Percentiles rank a stretch among this genome's conserved stretches.
These are phyloP conservation scores for Caenorhabditis sp. DNA, from an alignment of 2,888 invertebrate species.

Conservation along the genomic window DNA sequence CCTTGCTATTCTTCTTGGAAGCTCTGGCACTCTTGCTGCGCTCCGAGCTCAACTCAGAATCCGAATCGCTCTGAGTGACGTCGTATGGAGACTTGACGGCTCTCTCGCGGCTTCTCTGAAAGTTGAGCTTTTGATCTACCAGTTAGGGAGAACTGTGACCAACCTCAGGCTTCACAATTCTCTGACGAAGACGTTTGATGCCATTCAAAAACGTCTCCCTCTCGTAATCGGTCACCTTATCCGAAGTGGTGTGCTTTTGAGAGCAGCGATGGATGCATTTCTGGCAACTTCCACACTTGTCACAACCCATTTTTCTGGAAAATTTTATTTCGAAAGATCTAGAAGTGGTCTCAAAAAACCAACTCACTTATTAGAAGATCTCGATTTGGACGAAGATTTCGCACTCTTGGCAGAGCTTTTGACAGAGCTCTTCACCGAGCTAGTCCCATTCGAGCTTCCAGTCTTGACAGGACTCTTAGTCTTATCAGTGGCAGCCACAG, in stretches of 20 bases:
- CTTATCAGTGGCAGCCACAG: no score
- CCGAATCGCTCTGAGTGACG: slow-evolving; percentile 39
- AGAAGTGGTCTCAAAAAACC: no score
- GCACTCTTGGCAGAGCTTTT: neutral
- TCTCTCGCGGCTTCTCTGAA: slow-evolving; percentile 25
- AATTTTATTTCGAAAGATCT: no score
- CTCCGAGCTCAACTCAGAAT: slow-evolving; percentile 1
- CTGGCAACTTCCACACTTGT: slow-evolving; percentile 51
- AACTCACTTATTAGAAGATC: slow-evolving; percentile 22
- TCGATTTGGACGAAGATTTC: neutral
- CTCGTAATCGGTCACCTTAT: slow-evolving; percentile 28
- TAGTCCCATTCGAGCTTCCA: neutral
- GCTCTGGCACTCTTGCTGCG: neutral
- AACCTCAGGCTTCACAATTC: slow-evolving; percentile 46
- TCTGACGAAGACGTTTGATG: slow-evolving; percentile 29
- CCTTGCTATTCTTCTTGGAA: slow-evolving; percentile 3
- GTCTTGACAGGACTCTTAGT: neutral
- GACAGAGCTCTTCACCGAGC: neutral
- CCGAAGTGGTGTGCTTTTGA: slow-evolving; percentile 17
- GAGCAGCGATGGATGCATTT: slow-evolving; percentile 41
- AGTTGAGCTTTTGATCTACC: no score
- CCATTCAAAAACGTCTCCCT: slow-evolving; percentile 32
- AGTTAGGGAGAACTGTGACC: neutral
- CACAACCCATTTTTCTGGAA: slow-evolving; percentile 33
- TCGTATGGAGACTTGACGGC: slow-evolving; percentile 38